Evolutionary conservation across 2,888 invertebrate species (phyloP).

Genomic region (Graphium colonna): DNA sequence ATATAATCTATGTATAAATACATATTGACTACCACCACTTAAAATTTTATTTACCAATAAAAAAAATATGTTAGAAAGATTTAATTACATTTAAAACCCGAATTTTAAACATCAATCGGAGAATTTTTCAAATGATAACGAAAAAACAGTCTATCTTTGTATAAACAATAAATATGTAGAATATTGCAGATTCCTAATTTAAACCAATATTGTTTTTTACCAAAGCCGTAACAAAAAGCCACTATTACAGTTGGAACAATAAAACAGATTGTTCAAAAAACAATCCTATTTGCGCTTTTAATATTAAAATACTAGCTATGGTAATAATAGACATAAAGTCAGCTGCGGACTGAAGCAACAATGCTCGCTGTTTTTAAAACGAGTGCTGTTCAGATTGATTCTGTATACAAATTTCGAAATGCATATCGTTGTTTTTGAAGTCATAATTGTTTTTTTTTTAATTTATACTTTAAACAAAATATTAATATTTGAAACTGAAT

Average conservation of each 20-base stretch:
- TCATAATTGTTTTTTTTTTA: not conserved
- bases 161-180: not conserved
- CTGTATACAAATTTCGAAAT: not conserved
- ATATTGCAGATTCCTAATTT: not conserved
- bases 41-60: too few relatives aligned
- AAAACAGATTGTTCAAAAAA: constrained; percentile 8
- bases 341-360: constrained; percentile 1
- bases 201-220: constrained; percentile 10
- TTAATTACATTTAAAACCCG: too few relatives aligned
- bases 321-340: constrained; percentile 13
- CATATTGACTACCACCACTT: too few relatives aligned
- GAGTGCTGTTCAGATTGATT: constrained; percentile 10
- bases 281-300: constrained; percentile 20
- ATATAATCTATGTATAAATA: too few relatives aligned
- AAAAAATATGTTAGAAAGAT: too few relatives aligned
- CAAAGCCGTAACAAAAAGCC: constrained; percentile 8
- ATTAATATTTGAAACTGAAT: too few relatives aligned
- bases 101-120: too few relatives aligned
- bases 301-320: constrained; percentile 18
- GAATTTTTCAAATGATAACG: too few relatives aligned
- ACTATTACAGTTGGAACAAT: constrained; percentile 8
- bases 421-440: too few relatives aligned
- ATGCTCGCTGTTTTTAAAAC: constrained; percentile 8
- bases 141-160: too few relatives aligned
- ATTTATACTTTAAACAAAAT: too few relatives aligned